Conservation (phyloP, 2,113 vertebrate genomes). For the Chaetura pelagica region DNA sequence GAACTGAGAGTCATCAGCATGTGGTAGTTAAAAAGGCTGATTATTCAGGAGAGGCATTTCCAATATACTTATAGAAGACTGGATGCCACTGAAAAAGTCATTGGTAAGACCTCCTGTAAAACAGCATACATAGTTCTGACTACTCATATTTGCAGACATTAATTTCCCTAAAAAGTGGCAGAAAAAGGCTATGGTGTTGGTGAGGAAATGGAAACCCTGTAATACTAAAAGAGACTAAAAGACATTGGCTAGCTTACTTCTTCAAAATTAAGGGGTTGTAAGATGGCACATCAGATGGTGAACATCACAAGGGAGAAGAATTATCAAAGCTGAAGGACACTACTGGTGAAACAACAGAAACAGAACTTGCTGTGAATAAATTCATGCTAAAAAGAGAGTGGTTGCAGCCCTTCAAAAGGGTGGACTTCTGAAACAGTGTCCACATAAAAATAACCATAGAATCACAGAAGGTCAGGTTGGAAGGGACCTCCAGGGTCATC, state of each 20-base stretch:
- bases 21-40: background rate
- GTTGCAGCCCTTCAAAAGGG: background rate
- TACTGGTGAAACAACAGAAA: background rate
- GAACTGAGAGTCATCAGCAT: background rate
- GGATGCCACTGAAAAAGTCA: background rate
- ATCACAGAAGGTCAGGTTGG: no score
- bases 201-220: background rate
- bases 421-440: background rate
- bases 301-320: background rate
- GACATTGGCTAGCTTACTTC: background rate
- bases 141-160: background rate
- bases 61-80: background rate
- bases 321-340: background rate
- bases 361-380: background rate
- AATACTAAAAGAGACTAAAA: background rate
- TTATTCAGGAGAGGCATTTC: slow-evolving; percentile 8
- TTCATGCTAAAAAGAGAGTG: background rate
- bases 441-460: background rate
- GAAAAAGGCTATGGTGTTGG: background rate
- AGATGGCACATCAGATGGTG: background rate
- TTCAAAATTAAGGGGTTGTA: background rate
- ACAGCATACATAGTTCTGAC: background rate
- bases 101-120: background rate
- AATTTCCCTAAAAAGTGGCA: background rate
- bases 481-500: no score